Evolutionary conservation across 2,113 vertebrate species (phyloP).

Genomic region (Malurus cyaneus): DNA sequence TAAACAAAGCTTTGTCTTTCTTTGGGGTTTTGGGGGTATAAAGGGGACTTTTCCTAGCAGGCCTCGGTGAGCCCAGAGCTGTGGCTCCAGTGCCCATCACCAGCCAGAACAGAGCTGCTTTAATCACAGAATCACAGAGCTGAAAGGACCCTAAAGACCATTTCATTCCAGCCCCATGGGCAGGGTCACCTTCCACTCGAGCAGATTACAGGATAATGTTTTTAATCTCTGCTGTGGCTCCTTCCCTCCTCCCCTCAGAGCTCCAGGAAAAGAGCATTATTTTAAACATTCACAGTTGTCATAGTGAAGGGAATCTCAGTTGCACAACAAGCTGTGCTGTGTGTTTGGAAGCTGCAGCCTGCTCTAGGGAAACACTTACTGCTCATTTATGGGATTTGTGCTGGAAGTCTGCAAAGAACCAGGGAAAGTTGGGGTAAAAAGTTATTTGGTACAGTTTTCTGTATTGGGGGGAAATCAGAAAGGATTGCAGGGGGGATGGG

Average conservation of each 20-base stretch:
- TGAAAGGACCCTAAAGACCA: not conserved
- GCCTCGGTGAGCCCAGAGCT: not conserved
- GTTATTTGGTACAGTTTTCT: rapidly evolving
- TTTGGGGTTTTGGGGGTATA: not conserved
- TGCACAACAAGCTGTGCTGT: conserved; percentile 5
- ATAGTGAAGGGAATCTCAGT: conserved; percentile 20
- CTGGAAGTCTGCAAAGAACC: not conserved
- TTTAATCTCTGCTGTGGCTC: not conserved
- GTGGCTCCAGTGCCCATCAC: not conserved
- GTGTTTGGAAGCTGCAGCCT: conserved; percentile 8
- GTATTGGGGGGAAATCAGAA: not conserved
- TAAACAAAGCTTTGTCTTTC: not conserved
- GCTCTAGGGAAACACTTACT: not conserved
- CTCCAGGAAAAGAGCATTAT: conserved; percentile 36
- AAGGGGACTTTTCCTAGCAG: not conserved
- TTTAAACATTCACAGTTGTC: conserved; percentile 37
- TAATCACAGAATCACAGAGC: not conserved
- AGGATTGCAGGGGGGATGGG: not conserved
- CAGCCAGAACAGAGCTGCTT: not conserved
- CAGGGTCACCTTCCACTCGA: not conserved
- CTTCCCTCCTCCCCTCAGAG: not conserved
- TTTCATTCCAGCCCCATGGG: not conserved
- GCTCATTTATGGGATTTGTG: not conserved
- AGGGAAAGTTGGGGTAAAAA: not conserved
- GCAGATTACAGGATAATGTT: not conserved